Conservation (phyloP, 2,888 invertebrate genomes). For the Anorthoa munda region DNA sequence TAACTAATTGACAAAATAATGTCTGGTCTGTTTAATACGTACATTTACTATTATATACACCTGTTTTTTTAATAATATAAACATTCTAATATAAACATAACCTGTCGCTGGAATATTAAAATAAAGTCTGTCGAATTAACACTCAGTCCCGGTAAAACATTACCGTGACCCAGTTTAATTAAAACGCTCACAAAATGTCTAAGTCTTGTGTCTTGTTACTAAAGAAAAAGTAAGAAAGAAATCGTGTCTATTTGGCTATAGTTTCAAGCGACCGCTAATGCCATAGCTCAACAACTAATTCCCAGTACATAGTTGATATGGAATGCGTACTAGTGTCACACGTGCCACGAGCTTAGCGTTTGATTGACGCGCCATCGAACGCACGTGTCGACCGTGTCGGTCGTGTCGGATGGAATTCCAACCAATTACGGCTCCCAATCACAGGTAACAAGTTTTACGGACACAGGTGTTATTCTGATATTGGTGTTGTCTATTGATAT, state of each 20-base stretch:
- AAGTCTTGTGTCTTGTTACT: too few species aligned
- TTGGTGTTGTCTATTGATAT: conserved; percentile 14
- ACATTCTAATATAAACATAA: too few species aligned
- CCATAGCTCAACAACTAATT: conserved; percentile 13
- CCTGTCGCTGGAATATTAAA: too few species aligned
- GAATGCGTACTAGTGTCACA: neutral
- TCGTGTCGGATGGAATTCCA: conserved; percentile 29
- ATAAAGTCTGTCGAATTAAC: too few species aligned
- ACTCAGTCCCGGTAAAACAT: too few species aligned
- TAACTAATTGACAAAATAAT: too few species aligned
- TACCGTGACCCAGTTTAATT: too few species aligned
- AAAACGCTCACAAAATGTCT: too few species aligned
- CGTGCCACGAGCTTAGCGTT: conserved; percentile 11
- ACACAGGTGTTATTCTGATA: conserved; percentile 22
- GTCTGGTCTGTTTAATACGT: too few species aligned
- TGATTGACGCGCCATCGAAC: conserved; percentile 45
- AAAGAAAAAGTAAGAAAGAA: too few species aligned
- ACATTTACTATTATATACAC: too few species aligned
- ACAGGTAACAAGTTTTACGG: conserved; percentile 25
- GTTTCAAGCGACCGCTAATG: conserved; percentile 10
- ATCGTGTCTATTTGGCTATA: neutral
- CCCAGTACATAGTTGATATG: conserved; percentile 14
- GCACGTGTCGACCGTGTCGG: conserved; percentile 6
- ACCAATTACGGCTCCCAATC: conserved; percentile 55
- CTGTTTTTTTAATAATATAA: too few species aligned